Evolutionary conservation across 2,113 vertebrate species (phyloP), one percentile per base, ranked within the genome.

Genomic region (Rhineura floridana): DNA sequence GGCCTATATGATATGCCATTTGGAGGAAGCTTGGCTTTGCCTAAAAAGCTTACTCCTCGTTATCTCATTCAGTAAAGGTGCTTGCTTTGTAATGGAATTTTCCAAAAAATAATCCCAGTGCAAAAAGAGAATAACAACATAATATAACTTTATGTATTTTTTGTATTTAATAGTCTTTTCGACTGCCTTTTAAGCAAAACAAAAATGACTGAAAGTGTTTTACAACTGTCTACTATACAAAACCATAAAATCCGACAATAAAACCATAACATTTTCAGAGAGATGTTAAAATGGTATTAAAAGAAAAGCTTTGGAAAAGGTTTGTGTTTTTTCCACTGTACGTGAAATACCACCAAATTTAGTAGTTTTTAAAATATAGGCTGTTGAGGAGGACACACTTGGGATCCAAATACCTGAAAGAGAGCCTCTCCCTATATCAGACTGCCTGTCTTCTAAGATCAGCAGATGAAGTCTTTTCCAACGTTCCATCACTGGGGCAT

Each of bases 1-100:
- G 93, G 95, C 94, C 92, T 94, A 89, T 95, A 96, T 95, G 96
- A 96, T 96, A 93, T 94, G 93, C 94, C 76, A 73, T 95, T 96
- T 96, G 95, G 92, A 83, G 93, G 44, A 78, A 93, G 88, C 55
- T 67, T 95, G 93, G 88, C 85, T 95, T 92, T 94, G 72, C 0
- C 86, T 94, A 91, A 95, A 95, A 92, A 95, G 94, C 90, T n/a
- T 89, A 94, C 72, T 93, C 44, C 70, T 81, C 81, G 96, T 96
- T 96, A 95, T 96, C 94, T 90, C 77, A 90, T 94, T 93, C 93
- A 94, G 93, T 91, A 96, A 92, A 97, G 91, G 67, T 92, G 90
- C 87, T 91, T 90, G 80, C 90, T 90, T 94, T 73, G 48, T 92
- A 91, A 96, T 94, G 91, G 88, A 90, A 94, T 91, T 85, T 90